phyloP scores from a whole-genome alignment of 2,888 invertebrate genomes.

The Melipona bicolor region DNA sequence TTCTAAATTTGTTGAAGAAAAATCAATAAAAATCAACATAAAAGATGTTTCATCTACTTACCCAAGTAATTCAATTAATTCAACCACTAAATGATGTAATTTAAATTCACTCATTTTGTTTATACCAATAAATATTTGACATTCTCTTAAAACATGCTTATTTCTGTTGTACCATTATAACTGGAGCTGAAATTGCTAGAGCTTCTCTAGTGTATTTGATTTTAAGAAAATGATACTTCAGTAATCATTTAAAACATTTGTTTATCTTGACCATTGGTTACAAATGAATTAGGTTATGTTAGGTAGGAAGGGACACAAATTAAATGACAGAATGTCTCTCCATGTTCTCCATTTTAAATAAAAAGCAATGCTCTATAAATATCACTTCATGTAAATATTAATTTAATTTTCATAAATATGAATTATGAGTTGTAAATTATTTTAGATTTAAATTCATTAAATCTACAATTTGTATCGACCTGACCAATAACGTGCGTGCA shows the following conservation, averaged over 20 bases:
- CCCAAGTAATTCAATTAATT: constrained; percentile 79
- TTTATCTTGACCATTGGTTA: constrained; percentile 24
- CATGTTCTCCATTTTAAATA: background rate
- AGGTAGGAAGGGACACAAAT: background rate
- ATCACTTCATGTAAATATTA: background rate
- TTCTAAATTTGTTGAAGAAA: background rate
- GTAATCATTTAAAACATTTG: constrained; percentile 19
- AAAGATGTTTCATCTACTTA: constrained; percentile 55
- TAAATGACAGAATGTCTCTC: background rate
- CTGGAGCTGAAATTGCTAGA: background rate
- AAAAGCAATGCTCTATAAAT: background rate
- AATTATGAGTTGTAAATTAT: constrained; percentile 1
- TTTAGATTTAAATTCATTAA: background rate
- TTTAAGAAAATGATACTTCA: background rate
- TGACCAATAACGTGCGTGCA: constrained; percentile 8
- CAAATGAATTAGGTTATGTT: constrained; percentile 28
- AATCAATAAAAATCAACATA: background rate
- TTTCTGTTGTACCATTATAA: background rate
- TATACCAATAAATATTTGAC: constrained; percentile 11
- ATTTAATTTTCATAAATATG: background rate
- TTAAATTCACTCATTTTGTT: constrained; percentile 81
- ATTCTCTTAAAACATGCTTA: constrained; percentile 9
- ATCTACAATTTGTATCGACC: background rate
- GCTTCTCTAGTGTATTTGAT: background rate
- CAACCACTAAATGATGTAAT: constrained; percentile 78